A percentile compares a stretch with the other conserved stretches of the same genome.
Evolutionary conservation across 2,888 invertebrate genomes (phyloP).

Genomic region (Mechanitis mazaeus): DNA sequence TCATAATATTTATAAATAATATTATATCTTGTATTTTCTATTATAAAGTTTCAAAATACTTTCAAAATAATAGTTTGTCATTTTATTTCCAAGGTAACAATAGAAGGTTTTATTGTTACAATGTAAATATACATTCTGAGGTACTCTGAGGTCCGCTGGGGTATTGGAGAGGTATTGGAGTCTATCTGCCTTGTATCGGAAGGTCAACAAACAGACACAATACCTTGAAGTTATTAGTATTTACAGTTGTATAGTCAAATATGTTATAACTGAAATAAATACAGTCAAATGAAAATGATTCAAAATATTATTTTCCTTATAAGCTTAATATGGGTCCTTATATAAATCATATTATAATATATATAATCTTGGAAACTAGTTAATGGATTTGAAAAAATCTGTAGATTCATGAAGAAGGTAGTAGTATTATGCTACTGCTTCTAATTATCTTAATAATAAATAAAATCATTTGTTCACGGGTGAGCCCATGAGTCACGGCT

Average conservation of each 20-base stretch:
- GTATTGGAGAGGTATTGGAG: conserved; percentile 18
- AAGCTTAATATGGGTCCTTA: no score
- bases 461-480: no score
- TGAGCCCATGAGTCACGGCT: no score
- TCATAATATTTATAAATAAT: conserved; percentile 6
- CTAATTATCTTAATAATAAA: no score
- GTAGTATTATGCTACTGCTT: no score
- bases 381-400: no score
- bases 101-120: neutral
- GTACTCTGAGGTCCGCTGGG: neutral
- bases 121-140: neutral
- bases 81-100: conserved; percentile 12
- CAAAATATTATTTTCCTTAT: no score
- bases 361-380: no score
- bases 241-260: conserved; percentile 3
- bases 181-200: conserved; percentile 29
- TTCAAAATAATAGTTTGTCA: conserved; percentile 25
- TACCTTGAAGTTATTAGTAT: conserved; percentile 33
- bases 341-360: no score
- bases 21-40: neutral
- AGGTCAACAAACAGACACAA: conserved; percentile 35
- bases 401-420: no score
- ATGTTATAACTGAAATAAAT: no score
- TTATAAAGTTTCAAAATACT: conserved; percentile 37
- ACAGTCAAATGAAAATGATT: no score